Conservation (phyloP, 2,113 vertebrate species). For the Riparia riparia region DNA sequence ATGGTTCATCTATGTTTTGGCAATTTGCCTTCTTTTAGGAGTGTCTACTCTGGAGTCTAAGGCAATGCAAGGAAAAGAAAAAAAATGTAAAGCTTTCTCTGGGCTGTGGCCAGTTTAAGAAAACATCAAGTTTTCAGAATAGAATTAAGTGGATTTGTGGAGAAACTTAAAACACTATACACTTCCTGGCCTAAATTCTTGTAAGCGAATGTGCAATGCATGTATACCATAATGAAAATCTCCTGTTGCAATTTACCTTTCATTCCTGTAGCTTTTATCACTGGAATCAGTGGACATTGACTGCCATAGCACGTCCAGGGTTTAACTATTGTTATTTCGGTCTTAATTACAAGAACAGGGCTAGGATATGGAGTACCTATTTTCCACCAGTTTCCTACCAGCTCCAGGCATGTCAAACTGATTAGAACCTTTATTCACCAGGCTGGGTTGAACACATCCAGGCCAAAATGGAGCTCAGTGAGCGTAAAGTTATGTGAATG, state of each 20-base stretch:
- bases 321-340: conserved; percentile 2
- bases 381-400: not conserved
- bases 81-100: not conserved
- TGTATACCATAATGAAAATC: not conserved
- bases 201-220: not conserved
- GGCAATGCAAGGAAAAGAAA: not conserved
- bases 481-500: not conserved
- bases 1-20: not conserved
- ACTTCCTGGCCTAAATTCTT: not conserved
- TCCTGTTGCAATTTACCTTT: conserved; percentile 7
- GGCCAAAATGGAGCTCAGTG: not conserved
- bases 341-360: not conserved
- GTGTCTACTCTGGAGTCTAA: not conserved
- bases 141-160: not conserved
- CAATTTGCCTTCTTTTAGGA: not conserved
- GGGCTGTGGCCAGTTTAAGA: not conserved
- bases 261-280: not conserved
- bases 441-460: not conserved
- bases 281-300: not conserved
- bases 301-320: not conserved
- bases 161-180: not conserved
- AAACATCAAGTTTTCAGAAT: not conserved
- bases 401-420: not conserved
- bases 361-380: not conserved
- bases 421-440: not conserved